A percentile compares a stretch with the other conserved stretches of the same genome.
Conservation (phyloP, 64 coral and sea anemone species). For the Trachythela sp. region DNA sequence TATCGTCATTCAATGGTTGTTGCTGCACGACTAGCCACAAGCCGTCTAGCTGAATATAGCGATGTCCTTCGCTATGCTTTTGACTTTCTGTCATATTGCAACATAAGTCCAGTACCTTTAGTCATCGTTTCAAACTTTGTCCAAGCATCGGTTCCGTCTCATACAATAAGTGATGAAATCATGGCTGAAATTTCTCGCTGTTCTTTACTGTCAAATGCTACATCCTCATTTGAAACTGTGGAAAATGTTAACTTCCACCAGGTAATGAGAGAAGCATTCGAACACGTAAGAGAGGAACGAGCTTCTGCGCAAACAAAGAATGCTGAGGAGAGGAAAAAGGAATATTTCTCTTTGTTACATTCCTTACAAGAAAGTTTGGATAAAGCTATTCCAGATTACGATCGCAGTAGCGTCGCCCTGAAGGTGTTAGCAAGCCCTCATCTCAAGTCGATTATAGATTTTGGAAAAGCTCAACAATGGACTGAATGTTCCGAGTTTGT, state of each 20-base stretch:
- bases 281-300: background rate
- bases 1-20: slow-evolving; percentile 2
- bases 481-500: slow-evolving; percentile 6
- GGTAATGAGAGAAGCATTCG: background rate
- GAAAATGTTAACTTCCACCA: background rate
- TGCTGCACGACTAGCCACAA: background rate
- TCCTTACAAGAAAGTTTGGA: background rate
- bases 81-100: background rate
- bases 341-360: background rate
- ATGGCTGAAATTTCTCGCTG: background rate
- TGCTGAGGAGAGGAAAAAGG: background rate
- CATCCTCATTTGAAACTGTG: background rate
- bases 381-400: background rate
- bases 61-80: background rate
- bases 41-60: background rate
- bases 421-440: background rate
- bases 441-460: background rate
- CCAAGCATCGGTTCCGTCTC: background rate
- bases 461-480: background rate
- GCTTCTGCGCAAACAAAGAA: background rate
- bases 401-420: background rate
- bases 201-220: background rate
- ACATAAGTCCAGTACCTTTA: background rate
- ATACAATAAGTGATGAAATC: background rate
- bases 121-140: background rate